Evolutionary conservation across 1,140 invertebrate species (phyloP).

Genomic region (Papilio xuthus): DNA sequence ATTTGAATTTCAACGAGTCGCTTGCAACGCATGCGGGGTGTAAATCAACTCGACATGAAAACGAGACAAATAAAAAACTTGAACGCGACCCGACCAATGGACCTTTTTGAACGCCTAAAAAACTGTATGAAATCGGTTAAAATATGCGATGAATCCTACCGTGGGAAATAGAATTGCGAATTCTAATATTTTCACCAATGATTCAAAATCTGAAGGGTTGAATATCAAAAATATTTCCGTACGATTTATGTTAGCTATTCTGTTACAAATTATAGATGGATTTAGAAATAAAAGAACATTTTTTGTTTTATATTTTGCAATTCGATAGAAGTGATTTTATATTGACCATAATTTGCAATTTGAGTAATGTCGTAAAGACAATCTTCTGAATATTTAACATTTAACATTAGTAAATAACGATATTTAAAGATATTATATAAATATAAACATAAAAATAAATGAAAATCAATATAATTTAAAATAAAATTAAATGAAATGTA

Average conservation of each 20-base stretch:
- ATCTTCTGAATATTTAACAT: no score
- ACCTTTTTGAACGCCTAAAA: constrained; percentile 23
- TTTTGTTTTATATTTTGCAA: background rate
- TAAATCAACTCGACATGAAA: constrained; percentile 34
- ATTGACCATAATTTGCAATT: background rate
- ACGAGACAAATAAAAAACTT: constrained; percentile 26
- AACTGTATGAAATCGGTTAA: constrained; percentile 19
- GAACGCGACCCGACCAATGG: constrained; percentile 24
- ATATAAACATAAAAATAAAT: no score
- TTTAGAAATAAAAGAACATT: background rate
- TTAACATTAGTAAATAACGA: no score
- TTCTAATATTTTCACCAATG: constrained; percentile 10
- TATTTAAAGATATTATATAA: no score
- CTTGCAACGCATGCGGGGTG: constrained; percentile 20
- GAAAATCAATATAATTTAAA: background rate
- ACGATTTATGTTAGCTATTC: constrained; percentile 1
- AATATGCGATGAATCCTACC: background rate
- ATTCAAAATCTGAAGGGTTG: constrained; percentile 3
- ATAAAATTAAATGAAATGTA: background rate
- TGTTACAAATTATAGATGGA: background rate
- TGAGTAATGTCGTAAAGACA: no score
- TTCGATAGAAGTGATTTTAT: background rate
- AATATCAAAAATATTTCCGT: constrained; percentile 9
- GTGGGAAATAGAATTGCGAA: constrained; percentile 11
- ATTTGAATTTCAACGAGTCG: constrained; percentile 32